These are phyloP conservation scores for Lagorchestes hirsutus DNA, from an alignment of 2,797 vertebrate species.

Conservation along the genomic window DNA sequence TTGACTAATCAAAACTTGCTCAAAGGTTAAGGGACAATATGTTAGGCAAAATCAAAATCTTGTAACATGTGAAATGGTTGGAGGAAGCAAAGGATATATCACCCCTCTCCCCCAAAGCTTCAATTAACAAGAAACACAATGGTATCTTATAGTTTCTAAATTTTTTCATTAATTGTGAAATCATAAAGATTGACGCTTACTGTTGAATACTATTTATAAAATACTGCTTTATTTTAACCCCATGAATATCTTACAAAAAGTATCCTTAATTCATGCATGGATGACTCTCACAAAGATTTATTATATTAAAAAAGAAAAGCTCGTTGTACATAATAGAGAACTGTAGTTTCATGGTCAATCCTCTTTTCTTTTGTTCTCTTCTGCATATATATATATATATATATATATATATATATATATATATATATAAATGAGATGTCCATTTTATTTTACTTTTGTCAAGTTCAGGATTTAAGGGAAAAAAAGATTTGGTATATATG, in stretches of 20 bases:
- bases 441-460: background rate
- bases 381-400: background rate
- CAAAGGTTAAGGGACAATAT: background rate
- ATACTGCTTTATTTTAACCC: background rate
- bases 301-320: conserved; percentile 3
- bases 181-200: background rate
- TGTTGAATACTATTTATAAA: background rate
- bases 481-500: background rate
- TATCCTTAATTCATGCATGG: background rate
- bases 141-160: background rate
- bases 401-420: background rate
- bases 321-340: background rate
- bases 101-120: background rate
- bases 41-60: background rate
- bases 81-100: background rate
- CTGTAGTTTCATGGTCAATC: background rate
- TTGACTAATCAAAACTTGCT: background rate
- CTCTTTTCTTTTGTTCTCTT: background rate
- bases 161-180: background rate
- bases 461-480: background rate
- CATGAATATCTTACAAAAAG: background rate
- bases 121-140: background rate
- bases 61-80: background rate
- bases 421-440: background rate
- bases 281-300: background rate